Percentiles rank a stretch among this genome's conserved stretches.
Evolutionary conservation across 2,113 vertebrate genomes (phyloP).

Genomic region (Paratilapia polleni): DNA sequence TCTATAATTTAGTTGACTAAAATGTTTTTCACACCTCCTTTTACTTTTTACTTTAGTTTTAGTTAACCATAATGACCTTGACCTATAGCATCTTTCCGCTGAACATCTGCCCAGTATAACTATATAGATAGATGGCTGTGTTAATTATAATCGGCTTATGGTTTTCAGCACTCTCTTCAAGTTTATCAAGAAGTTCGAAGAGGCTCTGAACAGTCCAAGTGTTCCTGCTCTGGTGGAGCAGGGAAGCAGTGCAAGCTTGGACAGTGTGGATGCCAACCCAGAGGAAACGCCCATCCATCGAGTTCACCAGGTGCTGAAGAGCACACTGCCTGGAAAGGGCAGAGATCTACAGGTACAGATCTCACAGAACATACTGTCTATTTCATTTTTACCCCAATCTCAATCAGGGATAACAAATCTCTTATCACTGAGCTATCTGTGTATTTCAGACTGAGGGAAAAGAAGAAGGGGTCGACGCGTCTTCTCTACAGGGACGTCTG

Average conservation of each 20-base stretch:
- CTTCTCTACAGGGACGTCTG: conserved; percentile 85
- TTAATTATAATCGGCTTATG: no score
- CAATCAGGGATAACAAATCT: neutral
- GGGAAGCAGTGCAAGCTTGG: conserved; percentile 76
- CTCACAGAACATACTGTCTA: neutral
- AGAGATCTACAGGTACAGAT: conserved; percentile 72
- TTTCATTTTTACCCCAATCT: neutral
- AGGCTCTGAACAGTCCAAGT: conserved; percentile 84
- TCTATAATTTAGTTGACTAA: neutral
- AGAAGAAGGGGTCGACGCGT: conserved; percentile 53
- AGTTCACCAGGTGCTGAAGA: conserved; percentile 81
- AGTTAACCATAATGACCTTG: neutral
- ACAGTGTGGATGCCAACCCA: conserved; percentile 73
- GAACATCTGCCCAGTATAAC: rapidly evolving
- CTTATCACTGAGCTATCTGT: neutral
- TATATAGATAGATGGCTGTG: neutral
- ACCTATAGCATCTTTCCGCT: neutral
- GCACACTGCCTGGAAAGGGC: conserved; percentile 73
- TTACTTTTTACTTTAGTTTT: neutral
- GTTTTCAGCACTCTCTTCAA: conserved; percentile 91
- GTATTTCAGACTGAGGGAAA: conserved; percentile 59
- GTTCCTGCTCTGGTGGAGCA: conserved; percentile 85
- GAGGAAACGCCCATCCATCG: conserved; percentile 82
- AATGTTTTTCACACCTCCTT: neutral
- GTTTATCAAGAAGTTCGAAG: conserved; percentile 94